phyloP scores from a whole-genome alignment of 2,113 vertebrate genomes.

The Chrysochloris asiatica region DNA sequence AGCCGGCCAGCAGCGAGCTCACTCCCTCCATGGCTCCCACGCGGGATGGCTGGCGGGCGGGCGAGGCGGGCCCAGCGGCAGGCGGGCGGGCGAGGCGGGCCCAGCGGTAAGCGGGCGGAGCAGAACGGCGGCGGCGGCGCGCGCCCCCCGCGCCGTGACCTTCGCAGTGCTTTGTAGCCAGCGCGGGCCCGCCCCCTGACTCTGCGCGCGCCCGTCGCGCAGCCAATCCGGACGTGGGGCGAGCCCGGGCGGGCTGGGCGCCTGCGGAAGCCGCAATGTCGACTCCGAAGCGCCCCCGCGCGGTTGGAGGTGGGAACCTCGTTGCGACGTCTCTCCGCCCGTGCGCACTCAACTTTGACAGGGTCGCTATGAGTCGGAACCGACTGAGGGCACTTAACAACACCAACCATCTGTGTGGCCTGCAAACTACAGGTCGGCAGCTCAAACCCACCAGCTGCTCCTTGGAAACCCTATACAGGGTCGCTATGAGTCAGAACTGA shows the following conservation, averaged over 20 bases:
- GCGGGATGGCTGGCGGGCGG: neutral
- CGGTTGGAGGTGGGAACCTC: slow-evolving; percentile 17
- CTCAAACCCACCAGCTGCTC: no score
- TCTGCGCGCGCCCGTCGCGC: slow-evolving; percentile 67
- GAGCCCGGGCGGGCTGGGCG: slow-evolving; percentile 56
- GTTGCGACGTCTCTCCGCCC: neutral
- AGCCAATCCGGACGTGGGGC: slow-evolving; percentile 62
- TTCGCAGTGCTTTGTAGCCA: slow-evolving; percentile 79
- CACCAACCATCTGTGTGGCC: no score
- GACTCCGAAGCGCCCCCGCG: neutral
- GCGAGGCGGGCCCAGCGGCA: no score
- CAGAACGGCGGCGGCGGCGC: slow-evolving; percentile 3
- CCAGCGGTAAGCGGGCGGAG: no score
- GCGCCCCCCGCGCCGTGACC: slow-evolving; percentile 72
- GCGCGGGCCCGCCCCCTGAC: slow-evolving; percentile 67
- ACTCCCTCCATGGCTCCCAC: slow-evolving; percentile 86
- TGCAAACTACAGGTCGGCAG: no score
- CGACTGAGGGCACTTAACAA: no score
- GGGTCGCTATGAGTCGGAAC: no score
- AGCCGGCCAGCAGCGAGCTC: slow-evolving; percentile 84
- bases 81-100: neutral
- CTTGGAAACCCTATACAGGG: no score
- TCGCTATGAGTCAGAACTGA: no score
- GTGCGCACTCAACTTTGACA: neutral
- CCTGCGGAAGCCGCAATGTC: neutral